Conservation (phyloP, 2,888 invertebrate species). For the Cerastis rubricosa region DNA sequence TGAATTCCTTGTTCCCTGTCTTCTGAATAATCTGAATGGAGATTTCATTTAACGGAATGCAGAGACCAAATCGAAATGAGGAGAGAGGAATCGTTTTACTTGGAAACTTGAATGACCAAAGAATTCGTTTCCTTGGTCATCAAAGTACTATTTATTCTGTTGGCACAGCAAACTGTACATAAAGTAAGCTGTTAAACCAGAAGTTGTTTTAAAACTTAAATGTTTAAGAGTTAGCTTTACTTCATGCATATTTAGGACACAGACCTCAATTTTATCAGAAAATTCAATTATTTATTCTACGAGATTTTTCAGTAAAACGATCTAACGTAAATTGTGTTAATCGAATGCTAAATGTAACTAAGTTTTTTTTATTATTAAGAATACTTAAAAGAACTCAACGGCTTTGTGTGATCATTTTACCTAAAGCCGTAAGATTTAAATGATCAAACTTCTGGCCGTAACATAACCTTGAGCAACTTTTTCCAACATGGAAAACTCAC, state of each 20-base stretch:
- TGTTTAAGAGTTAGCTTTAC: slow-evolving; percentile 4
- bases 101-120: slow-evolving; percentile 41
- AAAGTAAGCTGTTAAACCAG: slow-evolving; percentile 12
- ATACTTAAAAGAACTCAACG: slow-evolving; percentile 32
- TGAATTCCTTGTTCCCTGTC: slow-evolving; percentile 77
- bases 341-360: background rate
- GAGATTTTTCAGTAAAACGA: background rate
- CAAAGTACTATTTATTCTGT: slow-evolving; percentile 11
- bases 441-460: slow-evolving; percentile 54
- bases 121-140: slow-evolving; percentile 29
- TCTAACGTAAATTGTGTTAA: slow-evolving; percentile 23
- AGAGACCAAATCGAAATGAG: slow-evolving; percentile 63
- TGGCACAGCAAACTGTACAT: slow-evolving; percentile 24
- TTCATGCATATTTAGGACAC: slow-evolving; percentile 23
- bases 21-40: slow-evolving; percentile 76
- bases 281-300: slow-evolving; percentile 12
- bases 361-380: slow-evolving; percentile 49
- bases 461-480: slow-evolving; percentile 37
- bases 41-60: slow-evolving; percentile 66
- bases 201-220: slow-evolving; percentile 23
- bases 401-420: slow-evolving; percentile 50
- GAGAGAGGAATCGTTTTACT: slow-evolving; percentile 50
- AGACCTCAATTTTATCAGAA: background rate
- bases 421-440: slow-evolving; percentile 55
- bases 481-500: slow-evolving; percentile 38